phyloP scores from a whole-genome alignment of 1,140 invertebrate genomes.

The Magallana gigas region DNA sequence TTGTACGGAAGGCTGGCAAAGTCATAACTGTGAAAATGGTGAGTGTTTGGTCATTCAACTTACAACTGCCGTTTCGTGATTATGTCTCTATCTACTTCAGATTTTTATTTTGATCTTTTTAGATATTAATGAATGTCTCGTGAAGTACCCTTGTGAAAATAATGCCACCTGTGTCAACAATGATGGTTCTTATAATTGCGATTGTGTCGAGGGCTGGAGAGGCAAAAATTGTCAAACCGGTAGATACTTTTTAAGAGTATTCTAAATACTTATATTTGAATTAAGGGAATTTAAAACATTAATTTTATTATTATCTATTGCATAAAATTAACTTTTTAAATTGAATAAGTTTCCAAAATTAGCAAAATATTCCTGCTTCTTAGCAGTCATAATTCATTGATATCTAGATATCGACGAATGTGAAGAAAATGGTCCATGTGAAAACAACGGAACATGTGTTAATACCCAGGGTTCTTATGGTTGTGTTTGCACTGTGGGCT shows the following conservation, averaged over 20 bases:
- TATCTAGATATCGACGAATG: slow-evolving; percentile 34
- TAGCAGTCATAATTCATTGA: neutral
- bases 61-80: no score
- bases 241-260: slow-evolving; percentile 46
- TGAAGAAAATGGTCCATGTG: slow-evolving; percentile 38
- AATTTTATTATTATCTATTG: no score
- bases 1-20: slow-evolving; percentile 46
- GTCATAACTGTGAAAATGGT: slow-evolving; percentile 54
- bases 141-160: slow-evolving; percentile 37
- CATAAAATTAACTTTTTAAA: no score
- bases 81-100: no score
- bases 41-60: no score
- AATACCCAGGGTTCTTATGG: slow-evolving; percentile 36
- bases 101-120: neutral
- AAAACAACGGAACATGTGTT: slow-evolving; percentile 46
- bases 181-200: slow-evolving; percentile 21
- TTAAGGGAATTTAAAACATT: neutral
- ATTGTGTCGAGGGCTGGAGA: slow-evolving; percentile 54
- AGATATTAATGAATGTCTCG: slow-evolving; percentile 55
- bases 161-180: slow-evolving; percentile 42
- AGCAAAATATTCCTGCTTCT: neutral
- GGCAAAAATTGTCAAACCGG: slow-evolving; percentile 40
- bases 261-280: neutral
- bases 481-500: slow-evolving; percentile 36
- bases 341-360: no score